Conservation (phyloP, 2,888 invertebrate species). For the Dryomyza anilis region DNA sequence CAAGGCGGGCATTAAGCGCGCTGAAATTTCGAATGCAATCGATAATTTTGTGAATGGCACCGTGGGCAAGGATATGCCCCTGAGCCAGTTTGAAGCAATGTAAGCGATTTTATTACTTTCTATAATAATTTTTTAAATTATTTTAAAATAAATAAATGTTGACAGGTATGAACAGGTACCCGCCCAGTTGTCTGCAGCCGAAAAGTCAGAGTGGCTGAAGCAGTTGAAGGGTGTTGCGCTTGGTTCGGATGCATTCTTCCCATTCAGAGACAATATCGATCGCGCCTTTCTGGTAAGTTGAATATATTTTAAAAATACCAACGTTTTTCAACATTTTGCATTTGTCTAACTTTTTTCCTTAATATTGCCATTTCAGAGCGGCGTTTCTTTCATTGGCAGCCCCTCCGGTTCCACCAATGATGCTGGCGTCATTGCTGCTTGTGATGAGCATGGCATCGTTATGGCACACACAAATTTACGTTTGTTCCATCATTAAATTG, state of each 20-base stretch:
- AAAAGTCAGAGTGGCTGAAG: constrained; percentile 72
- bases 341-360: too few relatives aligned
- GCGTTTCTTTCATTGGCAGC: constrained; percentile 90
- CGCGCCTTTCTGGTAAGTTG: constrained; percentile 79
- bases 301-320: background rate
- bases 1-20: constrained; percentile 82
- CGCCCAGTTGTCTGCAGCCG: constrained; percentile 69
- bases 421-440: constrained; percentile 84
- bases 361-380: too few relatives aligned
- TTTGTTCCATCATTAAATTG: constrained; percentile 88
- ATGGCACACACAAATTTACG: constrained; percentile 88
- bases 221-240: constrained; percentile 80
- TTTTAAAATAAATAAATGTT: too few relatives aligned
- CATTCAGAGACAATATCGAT: constrained; percentile 96
- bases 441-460: constrained; percentile 87
- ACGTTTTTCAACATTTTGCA: background rate
- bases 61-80: constrained; percentile 85
- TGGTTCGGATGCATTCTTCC: constrained; percentile 98
- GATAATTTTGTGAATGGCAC: constrained; percentile 93
- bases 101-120: constrained; percentile 55
- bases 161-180: constrained; percentile 69
- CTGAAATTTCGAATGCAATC: constrained; percentile 93
- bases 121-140: background rate
- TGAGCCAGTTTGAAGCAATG: constrained; percentile 74
- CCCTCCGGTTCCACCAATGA: constrained; percentile 96